phyloP scores from a whole-genome alignment of 2,113 vertebrate species.

The Pluvianellus socialis region DNA sequence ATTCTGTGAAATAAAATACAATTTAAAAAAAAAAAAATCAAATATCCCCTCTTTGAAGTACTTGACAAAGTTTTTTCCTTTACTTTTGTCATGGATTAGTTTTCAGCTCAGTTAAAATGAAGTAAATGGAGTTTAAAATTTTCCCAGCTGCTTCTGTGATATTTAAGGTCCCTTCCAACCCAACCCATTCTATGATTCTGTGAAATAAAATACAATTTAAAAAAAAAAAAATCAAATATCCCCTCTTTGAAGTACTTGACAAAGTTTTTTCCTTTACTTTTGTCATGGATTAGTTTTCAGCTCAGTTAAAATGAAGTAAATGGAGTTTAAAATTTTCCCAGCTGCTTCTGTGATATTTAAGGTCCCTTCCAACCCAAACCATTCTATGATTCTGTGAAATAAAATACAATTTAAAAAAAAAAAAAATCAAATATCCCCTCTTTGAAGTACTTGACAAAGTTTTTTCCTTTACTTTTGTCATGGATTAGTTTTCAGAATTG shows the following conservation, averaged over 20 bases:
- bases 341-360: too few species aligned
- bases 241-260: neutral
- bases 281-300: neutral
- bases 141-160: too few species aligned
- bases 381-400: neutral
- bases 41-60: neutral
- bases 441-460: neutral
- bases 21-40: neutral
- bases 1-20: neutral
- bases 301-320: too few species aligned
- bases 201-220: neutral
- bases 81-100: neutral
- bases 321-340: too few species aligned
- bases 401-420: neutral
- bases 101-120: too few species aligned
- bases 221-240: neutral
- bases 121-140: too few species aligned
- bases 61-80: neutral
- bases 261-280: neutral
- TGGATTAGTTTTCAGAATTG: neutral
- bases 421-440: too few species aligned
- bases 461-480: neutral
- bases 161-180: too few species aligned
- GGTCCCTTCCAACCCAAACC: too few species aligned
- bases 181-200: neutral